Evolutionary conservation across 2,797 vertebrate genomes (phyloP).

Genomic region (Sebastolobus alascanus): DNA sequence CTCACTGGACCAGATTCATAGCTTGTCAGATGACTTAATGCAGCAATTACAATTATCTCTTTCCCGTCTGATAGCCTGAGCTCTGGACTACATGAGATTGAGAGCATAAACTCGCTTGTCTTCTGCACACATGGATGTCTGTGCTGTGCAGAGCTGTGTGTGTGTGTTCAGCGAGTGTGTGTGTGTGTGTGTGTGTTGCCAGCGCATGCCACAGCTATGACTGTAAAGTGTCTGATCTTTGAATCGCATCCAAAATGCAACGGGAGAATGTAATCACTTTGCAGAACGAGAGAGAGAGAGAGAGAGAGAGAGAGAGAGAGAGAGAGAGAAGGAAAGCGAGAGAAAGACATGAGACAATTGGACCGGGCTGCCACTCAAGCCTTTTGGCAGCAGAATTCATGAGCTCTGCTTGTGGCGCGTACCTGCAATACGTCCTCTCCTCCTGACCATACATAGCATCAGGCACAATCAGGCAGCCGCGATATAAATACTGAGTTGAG

Average conservation of each 20-base stretch:
- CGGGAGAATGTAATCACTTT: constrained; percentile 74
- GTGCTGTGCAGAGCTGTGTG: constrained; percentile 10
- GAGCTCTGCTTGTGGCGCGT: constrained; percentile 71
- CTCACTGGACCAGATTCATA: constrained; percentile 39
- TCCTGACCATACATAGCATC: constrained; percentile 85
- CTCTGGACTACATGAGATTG: constrained; percentile 18
- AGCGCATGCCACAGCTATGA: constrained; percentile 79
- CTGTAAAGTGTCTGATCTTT: constrained; percentile 65
- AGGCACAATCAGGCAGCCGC: constrained; percentile 68
- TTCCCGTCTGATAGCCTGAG: constrained; percentile 45
- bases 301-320: constrained; percentile 19
- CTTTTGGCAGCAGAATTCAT: constrained; percentile 68
- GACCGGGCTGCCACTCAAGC: constrained; percentile 71
- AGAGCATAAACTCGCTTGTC: constrained; percentile 43
- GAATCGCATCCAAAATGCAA: constrained; percentile 74
- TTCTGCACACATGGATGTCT: constrained; percentile 24
- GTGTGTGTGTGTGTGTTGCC: constrained; percentile 33
- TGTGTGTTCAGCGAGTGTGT: constrained; percentile 10
- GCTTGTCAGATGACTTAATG: constrained; percentile 57
- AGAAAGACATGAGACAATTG: constrained; percentile 51
- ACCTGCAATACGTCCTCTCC: constrained; percentile 70
- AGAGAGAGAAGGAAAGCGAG: constrained; percentile 19
- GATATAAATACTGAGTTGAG: constrained; percentile 80
- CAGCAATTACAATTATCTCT: constrained; percentile 62
- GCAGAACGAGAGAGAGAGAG: constrained; percentile 20